A percentile compares a stretch with the other conserved stretches of the same genome.
Conservation (phyloP, 2,888 invertebrate genomes). For the Dascillus cervinus region DNA sequence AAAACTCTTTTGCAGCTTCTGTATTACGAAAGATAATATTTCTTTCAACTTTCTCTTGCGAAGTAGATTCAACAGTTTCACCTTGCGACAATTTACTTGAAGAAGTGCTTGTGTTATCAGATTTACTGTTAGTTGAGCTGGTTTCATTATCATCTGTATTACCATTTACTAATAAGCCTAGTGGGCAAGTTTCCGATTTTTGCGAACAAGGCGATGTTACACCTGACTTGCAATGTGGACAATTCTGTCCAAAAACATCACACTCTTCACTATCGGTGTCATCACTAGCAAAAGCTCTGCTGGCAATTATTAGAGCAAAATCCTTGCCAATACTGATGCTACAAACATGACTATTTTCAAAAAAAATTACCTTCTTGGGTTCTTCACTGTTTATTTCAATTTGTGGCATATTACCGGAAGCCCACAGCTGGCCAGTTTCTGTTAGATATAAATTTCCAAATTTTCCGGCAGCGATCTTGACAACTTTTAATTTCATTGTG, state of each 20-base stretch:
- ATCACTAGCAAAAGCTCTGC: constrained; percentile 44
- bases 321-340: constrained; percentile 67
- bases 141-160: constrained; percentile 39
- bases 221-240: constrained; percentile 56
- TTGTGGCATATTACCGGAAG: constrained; percentile 59
- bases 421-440: constrained; percentile 62
- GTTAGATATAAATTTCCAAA: constrained; percentile 58
- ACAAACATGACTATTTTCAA: constrained; percentile 59
- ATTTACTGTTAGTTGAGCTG: constrained; percentile 30
- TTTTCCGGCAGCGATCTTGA: constrained; percentile 54
- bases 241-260: constrained; percentile 58
- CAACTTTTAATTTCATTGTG: constrained; percentile 54
- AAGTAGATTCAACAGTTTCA: constrained; percentile 13
- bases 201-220: constrained; percentile 52
- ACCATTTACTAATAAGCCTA: constrained; percentile 51
- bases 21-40: constrained; percentile 71
- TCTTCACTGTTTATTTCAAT: constrained; percentile 52
- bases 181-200: constrained; percentile 56
- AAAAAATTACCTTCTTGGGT: constrained; percentile 60
- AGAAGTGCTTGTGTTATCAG: constrained; percentile 24
- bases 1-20: constrained; percentile 67
- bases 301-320: constrained; percentile 67
- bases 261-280: constrained; percentile 54
- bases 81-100: constrained; percentile 23
- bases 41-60: constrained; percentile 27